Percentiles rank a stretch among this genome's conserved stretches.
These are phyloP conservation scores for Cliona cf. orientalis DNA, from an alignment of 37 sponge, comb jelly and placozoan species.

Conservation along the genomic window DNA sequence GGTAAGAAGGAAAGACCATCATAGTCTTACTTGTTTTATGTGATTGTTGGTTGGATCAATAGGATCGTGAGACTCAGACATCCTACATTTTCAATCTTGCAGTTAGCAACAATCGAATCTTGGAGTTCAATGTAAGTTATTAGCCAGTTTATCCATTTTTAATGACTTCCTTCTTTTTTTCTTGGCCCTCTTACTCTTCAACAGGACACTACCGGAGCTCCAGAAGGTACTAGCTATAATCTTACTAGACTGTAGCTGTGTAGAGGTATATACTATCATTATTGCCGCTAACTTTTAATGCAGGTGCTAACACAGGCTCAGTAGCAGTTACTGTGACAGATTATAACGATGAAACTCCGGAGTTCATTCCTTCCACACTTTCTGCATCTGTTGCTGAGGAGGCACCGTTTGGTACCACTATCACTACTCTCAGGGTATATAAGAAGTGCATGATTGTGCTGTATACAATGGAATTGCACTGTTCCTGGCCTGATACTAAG, in stretches of 20 bases:
- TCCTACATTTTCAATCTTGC: background rate
- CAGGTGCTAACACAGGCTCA: constrained; percentile 16
- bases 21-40: too few relatives aligned
- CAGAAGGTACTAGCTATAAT: constrained; percentile 6
- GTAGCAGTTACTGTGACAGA: constrained; percentile 26
- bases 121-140: constrained; percentile 14
- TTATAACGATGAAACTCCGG: constrained; percentile 39
- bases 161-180: background rate
- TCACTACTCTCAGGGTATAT: constrained; percentile 14
- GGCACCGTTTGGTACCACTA: constrained; percentile 28
- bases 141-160: background rate
- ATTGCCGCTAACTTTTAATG: too few relatives aligned
- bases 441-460: background rate
- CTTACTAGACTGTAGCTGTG: too few relatives aligned
- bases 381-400: constrained; percentile 34
- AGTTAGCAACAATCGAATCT: background rate
- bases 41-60: background rate
- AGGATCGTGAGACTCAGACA: constrained; percentile 22
- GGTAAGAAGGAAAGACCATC: too few relatives aligned
- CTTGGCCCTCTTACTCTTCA: background rate
- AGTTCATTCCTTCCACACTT: constrained; percentile 16
- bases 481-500: background rate
- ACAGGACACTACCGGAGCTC: background rate
- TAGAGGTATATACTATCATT: too few relatives aligned
- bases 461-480: background rate